Base-by-base conservation (phyloP, 2,888 invertebrate species). In the Agrochola macilenta region DNA sequence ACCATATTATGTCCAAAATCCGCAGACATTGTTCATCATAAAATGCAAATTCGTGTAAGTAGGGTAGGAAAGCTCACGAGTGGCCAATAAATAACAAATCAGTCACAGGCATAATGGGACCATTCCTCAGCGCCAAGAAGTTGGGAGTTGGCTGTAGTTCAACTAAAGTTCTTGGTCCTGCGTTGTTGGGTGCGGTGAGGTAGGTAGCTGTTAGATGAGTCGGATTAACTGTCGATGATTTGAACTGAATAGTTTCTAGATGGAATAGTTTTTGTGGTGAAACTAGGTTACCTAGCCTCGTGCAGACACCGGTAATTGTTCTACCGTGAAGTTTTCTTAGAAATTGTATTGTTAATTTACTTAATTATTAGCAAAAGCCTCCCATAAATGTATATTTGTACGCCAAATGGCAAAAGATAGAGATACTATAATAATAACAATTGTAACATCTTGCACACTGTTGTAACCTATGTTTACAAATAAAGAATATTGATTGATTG, bases 81-180 rank as follows among this genome's bases (percentile, higher is more conserved):
- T 90, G 93, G 89, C 92, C 92, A 93, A 95, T 95, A 95, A 95
- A 95, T 95, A 95, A 94, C 93, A 93, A 94, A 95, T 95, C 95
- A 95, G 95, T 95, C 95, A 92, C 93, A 87, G 92, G 93, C 94
- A 94, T 94, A 95, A 95, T 94, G 94, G 94, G 90, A 91, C 93
- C 92, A 93, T 94, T 93, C 91, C 93, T 94, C 93, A 92, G 93
- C 87, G 92, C 93, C 93, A 93, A 93, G 93, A 94, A 95, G 94
- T 93, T 93, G 88, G 88, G 91, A 95, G 89, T 95, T 95, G 95
- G 95, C 94, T 81, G 89, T 90, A 92, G 93, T 94, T 95, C 94
- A 94, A 93, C 91, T 90, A 87, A 93, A 94, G 92, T 94, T 94
- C 91, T 91, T 90, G 85, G 88, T 85, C 80, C 88, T 81, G 81